These are phyloP conservation scores for Charina bottae DNA, from an alignment of 2,113 vertebrate genomes.

Conservation along the genomic window DNA sequence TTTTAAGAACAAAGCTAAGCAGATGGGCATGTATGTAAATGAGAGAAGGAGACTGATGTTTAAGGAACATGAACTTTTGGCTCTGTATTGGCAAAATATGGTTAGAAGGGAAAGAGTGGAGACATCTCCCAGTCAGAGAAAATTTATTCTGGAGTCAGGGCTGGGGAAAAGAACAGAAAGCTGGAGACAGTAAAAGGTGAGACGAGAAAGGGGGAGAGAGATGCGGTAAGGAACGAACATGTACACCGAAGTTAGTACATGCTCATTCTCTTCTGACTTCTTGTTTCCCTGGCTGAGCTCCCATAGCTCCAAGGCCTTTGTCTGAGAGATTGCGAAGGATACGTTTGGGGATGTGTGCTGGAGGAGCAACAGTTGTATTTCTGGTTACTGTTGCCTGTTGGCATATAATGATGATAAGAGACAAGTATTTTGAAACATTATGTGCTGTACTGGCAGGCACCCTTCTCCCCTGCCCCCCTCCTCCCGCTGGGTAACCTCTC, in stretches of 20 bases:
- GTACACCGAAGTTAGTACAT: constrained; percentile 70
- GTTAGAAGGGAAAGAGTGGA: constrained; percentile 58
- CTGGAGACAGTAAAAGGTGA: constrained; percentile 53
- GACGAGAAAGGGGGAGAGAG: constrained; percentile 44
- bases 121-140: constrained; percentile 68
- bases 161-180: constrained; percentile 43
- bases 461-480: not conserved
- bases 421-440: constrained; percentile 39
- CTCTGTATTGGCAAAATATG: constrained; percentile 64
- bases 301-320: constrained; percentile 73
- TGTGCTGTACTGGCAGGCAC: constrained; percentile 19
- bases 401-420: constrained; percentile 59
- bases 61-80: constrained; percentile 53
- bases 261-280: constrained; percentile 72
- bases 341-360: constrained; percentile 46
- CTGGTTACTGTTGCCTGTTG: constrained; percentile 63
- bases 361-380: constrained; percentile 65
- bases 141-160: constrained; percentile 62
- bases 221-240: constrained; percentile 65
- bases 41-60: constrained; percentile 34
- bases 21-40: constrained; percentile 21
- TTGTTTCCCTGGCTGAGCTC: constrained; percentile 71
- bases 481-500: constrained; percentile 33
- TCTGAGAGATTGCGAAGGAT: constrained; percentile 68
- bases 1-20: constrained; percentile 23